Evolutionary conservation across 2,113 vertebrate species (phyloP).

Genomic region (Piprites chloris): DNA sequence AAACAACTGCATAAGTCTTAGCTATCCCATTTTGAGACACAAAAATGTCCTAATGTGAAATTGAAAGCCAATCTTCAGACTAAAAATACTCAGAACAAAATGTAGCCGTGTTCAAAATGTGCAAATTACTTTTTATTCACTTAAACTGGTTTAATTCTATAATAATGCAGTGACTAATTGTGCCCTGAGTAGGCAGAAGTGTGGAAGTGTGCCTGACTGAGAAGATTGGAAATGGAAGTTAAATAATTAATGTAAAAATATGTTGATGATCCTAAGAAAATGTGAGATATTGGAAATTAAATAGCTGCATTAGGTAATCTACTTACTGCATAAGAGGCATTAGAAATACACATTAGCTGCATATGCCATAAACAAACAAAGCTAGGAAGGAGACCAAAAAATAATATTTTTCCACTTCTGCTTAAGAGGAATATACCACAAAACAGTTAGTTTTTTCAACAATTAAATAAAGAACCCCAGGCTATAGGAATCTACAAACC

Average conservation of each 20-base stretch:
- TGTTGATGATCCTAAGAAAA: slow-evolving; percentile 22
- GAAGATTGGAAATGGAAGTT: slow-evolving; percentile 12
- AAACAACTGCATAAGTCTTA: background rate
- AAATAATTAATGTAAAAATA: slow-evolving; percentile 44
- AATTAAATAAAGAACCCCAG: background rate
- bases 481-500: background rate
- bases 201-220: background rate
- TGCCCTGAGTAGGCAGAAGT: slow-evolving; percentile 20
- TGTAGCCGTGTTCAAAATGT: background rate
- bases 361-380: background rate
- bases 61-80: background rate
- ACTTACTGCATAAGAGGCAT: background rate
- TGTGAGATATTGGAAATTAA: background rate
- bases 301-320: background rate
- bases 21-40: background rate
- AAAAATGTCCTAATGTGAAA: background rate
- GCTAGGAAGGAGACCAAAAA: background rate
- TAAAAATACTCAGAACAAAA: slow-evolving; percentile 15
- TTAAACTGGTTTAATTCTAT: slow-evolving; percentile 8
- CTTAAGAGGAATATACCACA: background rate
- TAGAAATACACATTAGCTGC: background rate
- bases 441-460: background rate
- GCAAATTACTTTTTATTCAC: background rate
- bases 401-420: background rate
- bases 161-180: slow-evolving; percentile 25